These are phyloP conservation scores for Heliconius hermathena DNA, from an alignment of 1,140 invertebrate species.

Conservation along the genomic window DNA sequence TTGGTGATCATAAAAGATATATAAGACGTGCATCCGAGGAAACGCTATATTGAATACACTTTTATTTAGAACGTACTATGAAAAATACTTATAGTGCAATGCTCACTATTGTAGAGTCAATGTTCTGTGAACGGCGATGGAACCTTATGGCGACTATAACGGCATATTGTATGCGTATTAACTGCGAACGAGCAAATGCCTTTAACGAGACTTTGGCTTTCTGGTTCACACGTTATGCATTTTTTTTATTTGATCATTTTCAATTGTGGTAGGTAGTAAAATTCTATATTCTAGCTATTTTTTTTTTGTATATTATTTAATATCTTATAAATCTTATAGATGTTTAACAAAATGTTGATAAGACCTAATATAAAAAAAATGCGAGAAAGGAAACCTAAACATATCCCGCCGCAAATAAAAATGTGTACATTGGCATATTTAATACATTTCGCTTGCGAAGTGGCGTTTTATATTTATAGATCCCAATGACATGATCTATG, in stretches of 20 bases:
- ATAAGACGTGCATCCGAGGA: background rate
- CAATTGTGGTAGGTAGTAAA: no score
- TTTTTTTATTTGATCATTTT: background rate
- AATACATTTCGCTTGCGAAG: slow-evolving; percentile 40
- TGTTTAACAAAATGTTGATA: no score
- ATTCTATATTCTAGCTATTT: no score
- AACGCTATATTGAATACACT: background rate
- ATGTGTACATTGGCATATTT: slow-evolving; percentile 39
- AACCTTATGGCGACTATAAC: slow-evolving; percentile 30
- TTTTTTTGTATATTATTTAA: no score
- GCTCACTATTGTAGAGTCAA: slow-evolving; percentile 19
- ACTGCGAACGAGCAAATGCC: slow-evolving; percentile 7
- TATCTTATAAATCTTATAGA: no score
- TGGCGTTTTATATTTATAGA: slow-evolving; percentile 48
- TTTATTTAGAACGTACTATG: background rate
- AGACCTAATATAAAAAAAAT: background rate
- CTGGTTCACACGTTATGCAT: background rate
- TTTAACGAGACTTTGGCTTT: background rate
- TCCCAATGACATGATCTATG: slow-evolving; percentile 43
- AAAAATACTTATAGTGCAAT: slow-evolving; percentile 6
- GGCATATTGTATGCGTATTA: slow-evolving; percentile 18
- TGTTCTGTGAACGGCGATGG: slow-evolving; percentile 45
- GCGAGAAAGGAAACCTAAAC: slow-evolving; percentile 34
- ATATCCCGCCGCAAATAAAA: slow-evolving; percentile 39
- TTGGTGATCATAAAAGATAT: slow-evolving; percentile 5